These are phyloP conservation scores for Drosophila nannoptera DNA, from an alignment of 1,140 invertebrate genomes.

Conservation along the genomic window DNA sequence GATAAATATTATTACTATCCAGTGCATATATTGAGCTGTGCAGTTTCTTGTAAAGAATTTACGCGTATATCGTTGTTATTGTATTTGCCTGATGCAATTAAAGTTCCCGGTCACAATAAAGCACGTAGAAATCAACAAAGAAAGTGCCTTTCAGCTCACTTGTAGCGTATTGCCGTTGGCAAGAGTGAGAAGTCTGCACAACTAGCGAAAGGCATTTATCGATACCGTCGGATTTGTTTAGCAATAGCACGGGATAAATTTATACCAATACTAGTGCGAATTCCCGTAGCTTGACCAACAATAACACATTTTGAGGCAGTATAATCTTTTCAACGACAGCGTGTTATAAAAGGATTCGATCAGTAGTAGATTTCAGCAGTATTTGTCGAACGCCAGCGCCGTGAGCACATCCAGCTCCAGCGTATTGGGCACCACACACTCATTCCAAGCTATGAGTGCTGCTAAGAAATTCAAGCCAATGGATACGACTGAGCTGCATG, in stretches of 20 bases:
- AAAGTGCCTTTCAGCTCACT: conserved; percentile 35
- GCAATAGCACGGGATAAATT: conserved; percentile 31
- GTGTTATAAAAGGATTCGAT: neutral
- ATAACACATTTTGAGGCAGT: conserved; percentile 12
- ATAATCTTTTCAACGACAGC: conserved; percentile 5
- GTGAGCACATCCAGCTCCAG: conserved; percentile 40
- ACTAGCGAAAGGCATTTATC: conserved; percentile 41
- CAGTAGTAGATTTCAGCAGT: conserved; percentile 12
- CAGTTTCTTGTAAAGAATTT: conserved; percentile 41
- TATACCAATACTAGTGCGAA: conserved; percentile 20
- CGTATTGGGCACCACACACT: conserved; percentile 38
- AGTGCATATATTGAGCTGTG: conserved; percentile 30
- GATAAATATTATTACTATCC: conserved; percentile 17
- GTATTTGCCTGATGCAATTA: conserved; percentile 1
- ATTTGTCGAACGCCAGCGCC: conserved; percentile 31
- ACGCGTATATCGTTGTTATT: conserved; percentile 27
- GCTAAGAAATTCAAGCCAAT: conserved; percentile 76
- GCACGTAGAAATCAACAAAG: conserved; percentile 16
- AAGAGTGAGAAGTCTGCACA: conserved; percentile 37
- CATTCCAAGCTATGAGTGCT: conserved; percentile 70
- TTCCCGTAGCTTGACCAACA: conserved; percentile 21
- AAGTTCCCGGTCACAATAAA: conserved; percentile 17
- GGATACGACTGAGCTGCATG: conserved; percentile 70
- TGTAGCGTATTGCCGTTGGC: conserved; percentile 21
- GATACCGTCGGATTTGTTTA: conserved; percentile 45